Evolutionary conservation across 2,113 vertebrate species (phyloP), one percentile per base, ranked within the genome.

Genomic region (Narcine bancroftii): DNA sequence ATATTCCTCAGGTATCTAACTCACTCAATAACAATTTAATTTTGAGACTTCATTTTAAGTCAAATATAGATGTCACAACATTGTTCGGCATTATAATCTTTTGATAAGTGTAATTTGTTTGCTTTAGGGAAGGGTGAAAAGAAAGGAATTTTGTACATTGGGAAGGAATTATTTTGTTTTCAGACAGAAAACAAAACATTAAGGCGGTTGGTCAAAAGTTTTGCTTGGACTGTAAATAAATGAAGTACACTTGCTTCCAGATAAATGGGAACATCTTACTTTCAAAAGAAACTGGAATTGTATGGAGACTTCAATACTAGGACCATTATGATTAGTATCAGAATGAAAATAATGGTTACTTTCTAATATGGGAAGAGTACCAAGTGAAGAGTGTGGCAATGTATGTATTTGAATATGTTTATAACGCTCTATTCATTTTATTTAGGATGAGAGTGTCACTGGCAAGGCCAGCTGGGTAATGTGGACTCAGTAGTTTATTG

Each of bases 1-100:
- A 97, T 93, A 97, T 99, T 92, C 99, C 98, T 3, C 96, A 97
- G 76, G 99, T 99, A 94, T 29, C 29, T 69, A 91, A 91, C 36
- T 87, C 60, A 6, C 81, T 60, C 63, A 10, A 33, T 24, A 42
- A 42, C 19, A 15, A 33, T 69, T 91, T 91, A 3, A 91, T 45
- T 65, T 83, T 83, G 47, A 56, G 79, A 47, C 53, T 91, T 24
- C 65, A 91, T 47, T 91, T 91, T 91, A 69, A 45, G 26, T 11
- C 26, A 17, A 39, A 69, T 1, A 17, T n/a, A 21, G 36, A 29
- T 91, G 39, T 66, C 36, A 33, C 29, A 56, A 6, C 53, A 63
- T 60, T 63, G 53, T 87, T 87, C 36, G n/a, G 13, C 5, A 15
- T 60, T 87, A n/a, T 53, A 87, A 36, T 6, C 5, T 85, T 60